These are phyloP conservation scores for Tachypleus tridentatus DNA, from an alignment of 1,140 invertebrate genomes.

Conservation along the genomic window DNA sequence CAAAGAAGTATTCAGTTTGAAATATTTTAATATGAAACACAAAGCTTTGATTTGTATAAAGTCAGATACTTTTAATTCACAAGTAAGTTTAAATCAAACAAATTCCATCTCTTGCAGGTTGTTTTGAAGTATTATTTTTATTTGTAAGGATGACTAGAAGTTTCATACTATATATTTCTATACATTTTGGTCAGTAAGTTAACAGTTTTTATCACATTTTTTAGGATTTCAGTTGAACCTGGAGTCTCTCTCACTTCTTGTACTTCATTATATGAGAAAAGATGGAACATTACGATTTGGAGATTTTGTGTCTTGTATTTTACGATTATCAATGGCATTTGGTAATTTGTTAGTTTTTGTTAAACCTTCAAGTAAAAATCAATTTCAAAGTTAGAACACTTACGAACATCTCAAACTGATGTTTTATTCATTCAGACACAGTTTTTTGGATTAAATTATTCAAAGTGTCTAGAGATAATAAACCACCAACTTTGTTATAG, in stretches of 20 bases:
- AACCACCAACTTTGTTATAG: neutral
- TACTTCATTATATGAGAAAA: slow-evolving; percentile 79
- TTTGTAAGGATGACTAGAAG: neutral
- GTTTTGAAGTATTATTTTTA: neutral
- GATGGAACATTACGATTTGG: slow-evolving; percentile 85
- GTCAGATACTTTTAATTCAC: too few relatives aligned
- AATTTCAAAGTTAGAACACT: neutral
- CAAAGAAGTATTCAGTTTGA: too few relatives aligned
- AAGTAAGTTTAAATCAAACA: neutral
- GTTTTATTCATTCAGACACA: neutral
- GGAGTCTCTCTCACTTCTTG: slow-evolving; percentile 63
- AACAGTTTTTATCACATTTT: slow-evolving; percentile 9
- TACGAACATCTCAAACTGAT: neutral
- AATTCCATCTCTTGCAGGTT: neutral
- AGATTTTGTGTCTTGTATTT: slow-evolving; percentile 78
- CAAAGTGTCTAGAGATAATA: neutral
- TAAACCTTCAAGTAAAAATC: slow-evolving; percentile 7
- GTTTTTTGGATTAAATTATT: slow-evolving; percentile 4
- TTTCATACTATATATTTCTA: neutral
- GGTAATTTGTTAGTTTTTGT: slow-evolving; percentile 43
- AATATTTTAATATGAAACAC: too few relatives aligned
- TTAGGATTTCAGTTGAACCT: slow-evolving; percentile 65
- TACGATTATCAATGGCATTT: slow-evolving; percentile 76
- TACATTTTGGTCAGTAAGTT: neutral
- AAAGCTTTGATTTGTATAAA: too few relatives aligned